Base-by-base conservation (phyloP, 2,797 vertebrate species). In the Telmatherina bonti region DNA sequence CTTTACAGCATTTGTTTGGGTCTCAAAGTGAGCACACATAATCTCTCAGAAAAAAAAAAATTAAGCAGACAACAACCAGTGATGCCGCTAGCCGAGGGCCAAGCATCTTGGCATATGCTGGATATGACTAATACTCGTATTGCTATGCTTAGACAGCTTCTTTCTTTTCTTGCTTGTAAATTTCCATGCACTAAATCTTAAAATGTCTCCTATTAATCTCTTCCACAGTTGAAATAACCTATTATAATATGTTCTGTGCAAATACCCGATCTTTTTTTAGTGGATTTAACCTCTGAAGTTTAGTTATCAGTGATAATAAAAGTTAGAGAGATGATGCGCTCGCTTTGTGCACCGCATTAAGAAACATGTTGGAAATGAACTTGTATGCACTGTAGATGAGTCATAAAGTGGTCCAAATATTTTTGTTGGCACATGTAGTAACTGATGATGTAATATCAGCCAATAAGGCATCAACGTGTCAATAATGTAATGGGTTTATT, bases 201-300 rank as follows among this genome's bases (percentile, higher is more conserved):
- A 78, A 89, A 86, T 82, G 65, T 62, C 91, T 92, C 76, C 38
- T 22, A n/a, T 82, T 84, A 90, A 91, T 93, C 82, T 86, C 68
- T 91, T 91, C 81, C 75, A 71, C 91, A 87, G 94, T 94, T 89
- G 64, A 49, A 79, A 78, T 77, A 70, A 67, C 60, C 75, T 78
- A 94, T 94, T 94, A 95, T 93, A 49, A 24, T 22, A 24, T 49
- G 10, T 49, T 49, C 22, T 24, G 12, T n/a, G 47, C n/a, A 49
- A 49, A 92, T 83, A 67, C 33, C 87, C 88, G 92, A 92, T 93
- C 85, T 90, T 91, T 93, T 94, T 85, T 93, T n/a, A 93, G 93
- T 70, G 24, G 3, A 43, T 89, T 94, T 94, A 92, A 85, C 90
- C 90, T 92, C 93, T 85, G 73, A 47, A 78, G 51, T 90, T 92